Percentiles rank a stretch among this genome's conserved stretches.
phyloP scores from a whole-genome alignment of 2,797 vertebrate genomes.

The Chelidonichthys spinosus region DNA sequence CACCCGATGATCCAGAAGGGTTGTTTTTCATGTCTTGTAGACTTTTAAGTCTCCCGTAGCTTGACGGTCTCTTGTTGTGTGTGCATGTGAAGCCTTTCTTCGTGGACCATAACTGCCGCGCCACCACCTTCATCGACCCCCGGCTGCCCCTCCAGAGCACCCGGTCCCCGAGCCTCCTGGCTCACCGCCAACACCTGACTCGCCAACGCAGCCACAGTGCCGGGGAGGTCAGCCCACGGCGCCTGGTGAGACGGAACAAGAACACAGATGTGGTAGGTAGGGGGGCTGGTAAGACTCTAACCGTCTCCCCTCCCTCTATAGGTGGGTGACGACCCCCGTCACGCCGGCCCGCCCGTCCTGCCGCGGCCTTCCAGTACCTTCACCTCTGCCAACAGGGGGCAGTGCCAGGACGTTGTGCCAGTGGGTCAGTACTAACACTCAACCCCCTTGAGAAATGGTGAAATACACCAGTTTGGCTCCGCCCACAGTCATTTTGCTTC shows the following conservation, averaged over 20 bases:
- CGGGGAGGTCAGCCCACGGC: constrained; percentile 89
- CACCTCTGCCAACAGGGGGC: constrained; percentile 83
- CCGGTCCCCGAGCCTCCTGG: constrained; percentile 90
- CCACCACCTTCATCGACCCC: constrained; percentile 96
- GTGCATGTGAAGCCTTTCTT: constrained; percentile 89
- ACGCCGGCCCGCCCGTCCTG: constrained; percentile 88
- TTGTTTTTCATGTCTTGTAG: not conserved
- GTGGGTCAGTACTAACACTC: constrained; percentile 87
- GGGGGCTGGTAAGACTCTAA: not conserved
- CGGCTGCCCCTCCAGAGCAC: constrained; percentile 93
- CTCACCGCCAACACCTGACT: constrained; percentile 93
- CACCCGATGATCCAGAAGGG: not conserved
- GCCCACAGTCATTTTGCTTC: not conserved
- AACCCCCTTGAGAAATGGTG: not conserved
- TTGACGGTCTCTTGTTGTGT: not conserved
- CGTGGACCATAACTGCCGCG: constrained; percentile 94
- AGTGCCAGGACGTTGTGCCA: constrained; percentile 92
- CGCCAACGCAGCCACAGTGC: constrained; percentile 95
- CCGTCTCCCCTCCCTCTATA: constrained; percentile 52
- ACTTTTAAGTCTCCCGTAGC: not conserved
- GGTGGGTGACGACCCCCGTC: constrained; percentile 91
- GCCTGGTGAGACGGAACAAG: constrained; percentile 49
- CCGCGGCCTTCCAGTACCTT: constrained; percentile 92
- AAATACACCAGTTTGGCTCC: too few relatives aligned
- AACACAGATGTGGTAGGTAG: not conserved